Percentiles rank a stretch among this genome's conserved stretches.
Conservation (phyloP, 2,113 vertebrate species). For the Artemisiospiza belli region DNA sequence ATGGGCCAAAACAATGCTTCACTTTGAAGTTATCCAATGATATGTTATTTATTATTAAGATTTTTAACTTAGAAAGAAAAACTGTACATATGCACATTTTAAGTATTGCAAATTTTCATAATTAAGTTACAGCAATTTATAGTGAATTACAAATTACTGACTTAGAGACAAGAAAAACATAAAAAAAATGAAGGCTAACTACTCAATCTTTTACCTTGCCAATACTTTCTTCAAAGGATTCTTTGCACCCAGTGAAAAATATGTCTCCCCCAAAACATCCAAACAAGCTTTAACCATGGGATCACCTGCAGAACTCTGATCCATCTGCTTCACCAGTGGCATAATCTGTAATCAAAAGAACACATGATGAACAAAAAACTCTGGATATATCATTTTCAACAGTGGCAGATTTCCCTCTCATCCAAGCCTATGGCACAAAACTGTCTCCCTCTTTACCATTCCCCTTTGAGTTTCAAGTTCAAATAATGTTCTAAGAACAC, state of each 20-base stretch:
- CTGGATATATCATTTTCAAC: background rate
- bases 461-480: background rate
- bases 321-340: conserved; percentile 77
- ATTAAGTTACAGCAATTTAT: background rate
- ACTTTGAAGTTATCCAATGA: background rate
- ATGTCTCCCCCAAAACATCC: conserved; percentile 79
- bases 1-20: background rate
- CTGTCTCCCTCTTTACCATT: background rate
- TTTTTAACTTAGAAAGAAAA: background rate
- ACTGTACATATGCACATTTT: background rate
- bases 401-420: background rate
- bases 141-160: background rate
- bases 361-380: background rate
- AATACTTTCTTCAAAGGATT: conserved; percentile 89
- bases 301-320: conserved; percentile 43
- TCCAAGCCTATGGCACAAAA: background rate
- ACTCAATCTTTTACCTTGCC: conserved; percentile 70
- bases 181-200: background rate
- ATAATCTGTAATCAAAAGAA: conserved; percentile 74
- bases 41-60: background rate
- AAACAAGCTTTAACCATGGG: conserved; percentile 79
- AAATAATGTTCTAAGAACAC: background rate
- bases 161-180: background rate
- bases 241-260: conserved; percentile 82
- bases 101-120: background rate